phyloP scores from a whole-genome alignment of 2,797 vertebrate genomes.

The Galago senegalensis region DNA sequence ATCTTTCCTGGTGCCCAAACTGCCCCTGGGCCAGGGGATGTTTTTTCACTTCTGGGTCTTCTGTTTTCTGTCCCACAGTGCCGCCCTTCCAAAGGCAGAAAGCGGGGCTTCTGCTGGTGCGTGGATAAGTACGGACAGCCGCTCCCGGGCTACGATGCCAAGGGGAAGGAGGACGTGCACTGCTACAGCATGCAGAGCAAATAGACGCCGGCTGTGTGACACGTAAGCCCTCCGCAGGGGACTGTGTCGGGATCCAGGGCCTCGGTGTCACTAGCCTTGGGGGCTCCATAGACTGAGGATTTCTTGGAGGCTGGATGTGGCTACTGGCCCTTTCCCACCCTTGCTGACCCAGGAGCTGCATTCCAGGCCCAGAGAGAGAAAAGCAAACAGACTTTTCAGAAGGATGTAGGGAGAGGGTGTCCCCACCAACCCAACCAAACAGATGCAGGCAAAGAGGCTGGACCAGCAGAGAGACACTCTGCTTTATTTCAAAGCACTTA shows the following conservation, averaged over 20 bases:
- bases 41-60: accelerated
- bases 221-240: slow-evolving; percentile 8
- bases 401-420: slow-evolving; percentile 88
- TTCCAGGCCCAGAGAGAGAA: slow-evolving; percentile 88
- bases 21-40: background rate
- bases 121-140: slow-evolving; percentile 98
- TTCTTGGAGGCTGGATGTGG: background rate
- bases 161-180: slow-evolving; percentile 93
- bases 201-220: slow-evolving; percentile 79
- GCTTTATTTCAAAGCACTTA: slow-evolving; percentile 77
- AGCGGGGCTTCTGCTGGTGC: slow-evolving; percentile 97
- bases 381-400: slow-evolving; percentile 77
- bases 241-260: background rate
- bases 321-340: slow-evolving; percentile 79
- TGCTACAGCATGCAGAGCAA: slow-evolving; percentile 92
- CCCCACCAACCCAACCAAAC: slow-evolving; percentile 89
- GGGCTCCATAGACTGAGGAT: slow-evolving; percentile 40
- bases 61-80: slow-evolving; percentile 90
- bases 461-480: slow-evolving; percentile 77
- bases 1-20: background rate
- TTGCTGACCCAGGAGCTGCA: slow-evolving; percentile 89
- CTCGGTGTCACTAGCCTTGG: background rate
- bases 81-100: slow-evolving; percentile 96
- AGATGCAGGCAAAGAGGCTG: slow-evolving; percentile 79
- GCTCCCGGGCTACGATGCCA: slow-evolving; percentile 93